These are phyloP conservation scores for Panthera leo DNA, from an alignment of 2,113 vertebrate species.

Conservation along the genomic window DNA sequence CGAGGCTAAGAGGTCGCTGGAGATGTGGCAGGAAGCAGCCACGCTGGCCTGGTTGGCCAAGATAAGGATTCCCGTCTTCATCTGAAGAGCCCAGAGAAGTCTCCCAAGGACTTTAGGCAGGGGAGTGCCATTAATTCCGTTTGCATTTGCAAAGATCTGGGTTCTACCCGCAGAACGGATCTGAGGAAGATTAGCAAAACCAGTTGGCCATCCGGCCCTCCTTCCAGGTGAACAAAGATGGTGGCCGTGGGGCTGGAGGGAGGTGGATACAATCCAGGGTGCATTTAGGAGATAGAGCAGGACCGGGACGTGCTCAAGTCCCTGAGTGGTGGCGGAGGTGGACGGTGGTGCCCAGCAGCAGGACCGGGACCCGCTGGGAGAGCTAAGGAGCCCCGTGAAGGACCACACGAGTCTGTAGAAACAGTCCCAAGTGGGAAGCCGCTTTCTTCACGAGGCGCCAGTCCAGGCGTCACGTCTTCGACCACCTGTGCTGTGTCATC, in stretches of 20 bases:
- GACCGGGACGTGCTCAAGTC: neutral
- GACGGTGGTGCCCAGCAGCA: rapidly evolving
- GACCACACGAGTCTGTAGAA: rapidly evolving
- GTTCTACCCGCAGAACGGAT: neutral
- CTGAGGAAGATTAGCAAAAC: neutral
- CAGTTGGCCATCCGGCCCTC: rapidly evolving
- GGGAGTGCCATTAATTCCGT: rapidly evolving
- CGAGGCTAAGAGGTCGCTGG: neutral
- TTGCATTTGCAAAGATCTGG: neutral
- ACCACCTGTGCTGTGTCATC: neutral
- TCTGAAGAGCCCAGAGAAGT: neutral
- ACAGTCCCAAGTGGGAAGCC: too few relatives aligned
- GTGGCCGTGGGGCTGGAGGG: rapidly evolving
- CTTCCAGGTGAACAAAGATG: neutral
- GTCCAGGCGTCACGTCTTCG: neutral
- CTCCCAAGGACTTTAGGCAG: neutral
- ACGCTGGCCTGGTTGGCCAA: neutral
- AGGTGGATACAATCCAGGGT: rapidly evolving
- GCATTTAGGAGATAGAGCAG: rapidly evolving
- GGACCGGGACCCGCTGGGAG: neutral
- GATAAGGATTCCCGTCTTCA: neutral
- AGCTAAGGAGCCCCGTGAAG: neutral
- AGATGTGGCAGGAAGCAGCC: rapidly evolving
- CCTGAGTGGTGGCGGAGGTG: neutral
- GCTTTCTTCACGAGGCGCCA: neutral